phyloP scores from a whole-genome alignment of 2,797 vertebrate genomes.

The Coilia nasus region DNA sequence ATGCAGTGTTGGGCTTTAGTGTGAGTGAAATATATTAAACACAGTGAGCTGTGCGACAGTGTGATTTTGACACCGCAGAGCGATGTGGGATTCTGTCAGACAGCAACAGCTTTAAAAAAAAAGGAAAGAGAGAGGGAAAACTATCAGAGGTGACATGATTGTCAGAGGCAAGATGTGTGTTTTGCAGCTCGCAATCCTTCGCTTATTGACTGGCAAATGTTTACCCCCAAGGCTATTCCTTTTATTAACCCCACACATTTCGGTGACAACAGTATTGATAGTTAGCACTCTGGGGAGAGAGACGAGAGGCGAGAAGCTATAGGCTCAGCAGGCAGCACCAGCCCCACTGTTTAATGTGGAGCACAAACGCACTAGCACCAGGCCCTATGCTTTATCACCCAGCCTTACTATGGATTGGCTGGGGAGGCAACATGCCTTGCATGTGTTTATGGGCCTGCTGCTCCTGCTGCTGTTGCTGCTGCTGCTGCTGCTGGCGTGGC shows the following conservation, averaged over 20 bases:
- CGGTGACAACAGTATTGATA: slow-evolving; percentile 14
- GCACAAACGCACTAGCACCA: background rate
- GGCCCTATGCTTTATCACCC: background rate
- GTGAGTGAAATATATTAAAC: slow-evolving; percentile 4
- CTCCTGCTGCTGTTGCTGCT: no score
- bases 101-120: background rate
- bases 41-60: background rate
- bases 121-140: background rate
- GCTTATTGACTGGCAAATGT: slow-evolving; percentile 15
- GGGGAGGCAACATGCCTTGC: background rate
- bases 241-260: slow-evolving; percentile 23
- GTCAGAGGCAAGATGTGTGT: background rate
- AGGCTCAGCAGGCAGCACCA: background rate
- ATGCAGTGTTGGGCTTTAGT: background rate
- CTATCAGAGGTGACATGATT: slow-evolving; percentile 8
- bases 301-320: background rate
- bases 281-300: background rate
- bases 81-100: background rate
- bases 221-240: background rate
- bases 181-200: slow-evolving; percentile 5
- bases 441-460: no score
- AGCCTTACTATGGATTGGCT: background rate
- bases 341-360: background rate
- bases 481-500: no score
- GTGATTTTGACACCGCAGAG: background rate